Percentiles rank a stretch among this genome's conserved stretches.
Evolutionary conservation across 92 coral and sea anemone species (phyloP).

Genomic region (Desmophyllum pertusum): DNA sequence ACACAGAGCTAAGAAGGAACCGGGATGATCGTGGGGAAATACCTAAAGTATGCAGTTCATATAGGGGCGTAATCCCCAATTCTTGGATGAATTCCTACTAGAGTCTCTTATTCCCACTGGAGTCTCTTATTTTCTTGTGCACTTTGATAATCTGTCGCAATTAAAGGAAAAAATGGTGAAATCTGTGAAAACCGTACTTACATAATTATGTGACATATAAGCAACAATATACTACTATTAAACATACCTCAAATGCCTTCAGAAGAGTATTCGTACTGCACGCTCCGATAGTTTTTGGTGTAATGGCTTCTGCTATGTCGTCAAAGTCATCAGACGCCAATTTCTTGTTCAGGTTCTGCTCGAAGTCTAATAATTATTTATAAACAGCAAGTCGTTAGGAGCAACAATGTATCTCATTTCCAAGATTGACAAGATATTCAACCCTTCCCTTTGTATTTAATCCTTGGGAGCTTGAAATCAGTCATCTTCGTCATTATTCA

Average conservation of each 20-base stretch:
- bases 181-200: too few species aligned
- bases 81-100: too few species aligned
- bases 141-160: neutral
- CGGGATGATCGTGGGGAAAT: too few species aligned
- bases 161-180: too few species aligned
- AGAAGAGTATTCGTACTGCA: slow-evolving; percentile 22
- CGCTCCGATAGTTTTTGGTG: slow-evolving; percentile 26
- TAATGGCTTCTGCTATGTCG: slow-evolving; percentile 34
- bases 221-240: neutral
- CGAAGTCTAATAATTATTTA: slow-evolving; percentile 13
- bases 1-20: too few species aligned
- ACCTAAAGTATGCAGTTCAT: too few species aligned
- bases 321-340: slow-evolving; percentile 45
- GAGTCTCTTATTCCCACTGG: too few species aligned
- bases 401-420: neutral
- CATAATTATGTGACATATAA: too few species aligned
- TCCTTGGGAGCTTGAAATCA: neutral
- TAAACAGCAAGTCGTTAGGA: neutral
- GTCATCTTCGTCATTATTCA: neutral
- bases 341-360: slow-evolving; percentile 19
- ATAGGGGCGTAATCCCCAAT: too few species aligned
- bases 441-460: neutral
- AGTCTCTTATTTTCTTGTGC: neutral
- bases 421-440: neutral
- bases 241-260: slow-evolving; percentile 41